Evolutionary conservation across 2,888 invertebrate genomes (phyloP).

Genomic region (Thereva unica): DNA sequence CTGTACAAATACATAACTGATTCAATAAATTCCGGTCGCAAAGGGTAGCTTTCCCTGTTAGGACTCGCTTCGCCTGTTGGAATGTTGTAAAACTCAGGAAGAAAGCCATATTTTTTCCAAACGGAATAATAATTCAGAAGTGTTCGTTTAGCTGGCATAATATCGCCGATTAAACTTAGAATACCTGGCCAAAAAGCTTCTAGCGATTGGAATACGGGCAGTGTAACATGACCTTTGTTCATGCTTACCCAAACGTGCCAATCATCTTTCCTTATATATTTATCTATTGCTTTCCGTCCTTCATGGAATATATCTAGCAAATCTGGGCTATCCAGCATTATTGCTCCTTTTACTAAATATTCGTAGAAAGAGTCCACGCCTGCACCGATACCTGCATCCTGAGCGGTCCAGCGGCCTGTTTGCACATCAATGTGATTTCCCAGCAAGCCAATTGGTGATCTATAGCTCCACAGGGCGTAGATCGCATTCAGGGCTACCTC

Average conservation of each 20-base stretch:
- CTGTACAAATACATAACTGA: slow-evolving; percentile 95
- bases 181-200: slow-evolving; percentile 99
- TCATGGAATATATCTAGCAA: slow-evolving; percentile 90
- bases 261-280: slow-evolving; percentile 88
- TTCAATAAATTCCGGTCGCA: slow-evolving; percentile 95
- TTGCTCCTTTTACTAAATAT: slow-evolving; percentile 94
- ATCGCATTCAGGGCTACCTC: slow-evolving; percentile 92
- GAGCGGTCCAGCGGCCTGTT: slow-evolving; percentile 95
- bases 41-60: slow-evolving; percentile 86
- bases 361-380: slow-evolving; percentile 98
- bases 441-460: slow-evolving; percentile 84
- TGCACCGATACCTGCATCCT: slow-evolving; percentile 95
- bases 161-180: slow-evolving; percentile 84
- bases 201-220: slow-evolving; percentile 97
- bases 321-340: slow-evolving; percentile 87
- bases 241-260: slow-evolving; percentile 99
- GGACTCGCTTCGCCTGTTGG: slow-evolving; percentile 82
- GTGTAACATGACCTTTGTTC: slow-evolving; percentile 88
- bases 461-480: slow-evolving; percentile 81
- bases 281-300: slow-evolving; percentile 75
- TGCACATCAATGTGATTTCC: slow-evolving; percentile 97
- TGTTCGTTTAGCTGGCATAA: slow-evolving; percentile 87
- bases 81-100: slow-evolving; percentile 97
- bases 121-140: slow-evolving; percentile 95
- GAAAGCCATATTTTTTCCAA: slow-evolving; percentile 96